phyloP scores from a whole-genome alignment of 1,140 invertebrate genomes.

The Psix sp. region DNA sequence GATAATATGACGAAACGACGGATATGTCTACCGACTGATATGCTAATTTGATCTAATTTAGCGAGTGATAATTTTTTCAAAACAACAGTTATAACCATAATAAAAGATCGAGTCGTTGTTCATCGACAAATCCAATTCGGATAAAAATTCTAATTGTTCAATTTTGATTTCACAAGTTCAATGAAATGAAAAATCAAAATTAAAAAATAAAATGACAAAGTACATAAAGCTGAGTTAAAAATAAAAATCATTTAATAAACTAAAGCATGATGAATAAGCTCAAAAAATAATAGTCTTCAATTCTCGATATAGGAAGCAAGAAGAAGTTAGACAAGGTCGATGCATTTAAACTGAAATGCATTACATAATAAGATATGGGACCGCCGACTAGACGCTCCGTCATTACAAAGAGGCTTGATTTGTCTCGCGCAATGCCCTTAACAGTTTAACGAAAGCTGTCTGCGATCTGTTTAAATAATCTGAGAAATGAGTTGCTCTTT shows the following conservation, averaged over 20 bases:
- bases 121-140: too few relatives aligned
- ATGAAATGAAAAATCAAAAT: too few relatives aligned
- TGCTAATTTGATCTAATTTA: conserved; percentile 33
- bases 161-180: too few relatives aligned
- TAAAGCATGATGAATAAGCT: too few relatives aligned
- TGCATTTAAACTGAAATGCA: conserved; percentile 72
- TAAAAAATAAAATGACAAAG: conserved; percentile 26
- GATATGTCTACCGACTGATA: conserved; percentile 21
- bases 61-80: background rate
- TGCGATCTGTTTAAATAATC: too few relatives aligned
- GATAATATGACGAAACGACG: conserved; percentile 29
- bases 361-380: conserved; percentile 70
- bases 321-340: conserved; percentile 73
- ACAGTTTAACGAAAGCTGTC: conserved; percentile 52
- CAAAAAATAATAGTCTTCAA: conserved; percentile 44
- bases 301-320: conserved; percentile 66
- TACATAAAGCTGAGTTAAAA: too few relatives aligned
- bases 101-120: too few relatives aligned
- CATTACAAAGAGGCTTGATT: conserved; percentile 70
- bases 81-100: too few relatives aligned
- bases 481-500: too few relatives aligned
- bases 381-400: conserved; percentile 69
- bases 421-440: conserved; percentile 44
- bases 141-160: too few relatives aligned
- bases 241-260: too few relatives aligned